Base-by-base conservation (phyloP, 1,140 invertebrate genomes). In the Cepaea nemoralis region DNA sequence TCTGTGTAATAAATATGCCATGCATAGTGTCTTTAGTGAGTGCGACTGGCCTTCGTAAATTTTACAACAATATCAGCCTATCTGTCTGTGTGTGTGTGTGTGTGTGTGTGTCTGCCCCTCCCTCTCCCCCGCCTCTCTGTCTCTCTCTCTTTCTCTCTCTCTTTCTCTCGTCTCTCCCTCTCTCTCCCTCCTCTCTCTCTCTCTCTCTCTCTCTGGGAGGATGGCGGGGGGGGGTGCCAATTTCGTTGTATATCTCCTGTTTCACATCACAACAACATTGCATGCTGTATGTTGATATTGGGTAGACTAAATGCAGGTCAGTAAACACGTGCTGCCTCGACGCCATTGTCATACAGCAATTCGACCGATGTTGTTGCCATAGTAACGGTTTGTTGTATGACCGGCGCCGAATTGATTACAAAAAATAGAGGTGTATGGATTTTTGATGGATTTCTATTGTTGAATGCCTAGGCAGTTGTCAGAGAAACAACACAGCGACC, bases 81-180 rank as follows among this genome's bases (percentile, higher is more conserved):
- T n/a, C n/a, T n/a, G n/a, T n/a, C n/a, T n/a, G n/a, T n/a, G 42
- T 66, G 27, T 45, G 39, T 42, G 63, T 45, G 19, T 42, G 63
- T 45, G 33, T n/a, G n/a, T n/a, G n/a, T n/a, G n/a, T n/a, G n/a
- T n/a, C n/a, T n/a, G n/a, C n/a, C n/a, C n/a, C n/a, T 37, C 50
- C 75, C 48, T 45, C 50, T 63, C 55, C 37, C 50, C 45, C 69
- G 33, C 50, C 75, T 67, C 42, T 59, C 66, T 78, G 35, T 78
- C 67, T 42, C 69, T 69, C 77, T 40, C 39, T 69, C 77, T 71
- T 45, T 71, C 78, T 45, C 42, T n/a, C n/a, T n/a, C n/a, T n/a
- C n/a, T n/a, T n/a, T n/a, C n/a, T n/a, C n/a, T n/a, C n/a, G n/a
- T n/a, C n/a, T n/a, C n/a, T n/a, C n/a, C n/a, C n/a, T n/a, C n/a